Evolutionary conservation across 2,113 vertebrate species (phyloP).

Genomic region (Ciconia maguari): DNA sequence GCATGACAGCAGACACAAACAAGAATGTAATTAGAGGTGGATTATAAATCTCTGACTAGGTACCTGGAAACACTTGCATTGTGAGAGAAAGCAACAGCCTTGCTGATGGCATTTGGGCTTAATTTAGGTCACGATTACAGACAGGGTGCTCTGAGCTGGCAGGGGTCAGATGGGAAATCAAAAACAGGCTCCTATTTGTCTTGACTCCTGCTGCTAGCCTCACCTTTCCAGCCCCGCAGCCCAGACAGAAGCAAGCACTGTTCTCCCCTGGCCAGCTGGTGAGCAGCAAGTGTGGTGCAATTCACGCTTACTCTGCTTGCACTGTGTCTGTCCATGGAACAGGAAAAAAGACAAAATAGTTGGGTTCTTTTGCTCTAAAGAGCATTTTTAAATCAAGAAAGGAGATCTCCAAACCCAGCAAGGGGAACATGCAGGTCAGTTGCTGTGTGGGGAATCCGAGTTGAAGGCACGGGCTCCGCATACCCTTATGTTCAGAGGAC

Average conservation of each 20-base stretch:
- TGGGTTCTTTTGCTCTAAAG: not conserved
- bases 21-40: slow-evolving; percentile 62
- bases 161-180: slow-evolving; percentile 64
- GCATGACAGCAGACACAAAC: slow-evolving; percentile 59
- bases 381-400: not conserved
- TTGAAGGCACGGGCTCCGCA: not conserved
- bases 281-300: slow-evolving; percentile 36
- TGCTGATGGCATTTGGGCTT: slow-evolving; percentile 46
- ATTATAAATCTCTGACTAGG: slow-evolving; percentile 62
- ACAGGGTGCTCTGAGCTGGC: slow-evolving; percentile 59
- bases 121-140: slow-evolving; percentile 48
- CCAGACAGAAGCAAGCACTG: slow-evolving; percentile 62
- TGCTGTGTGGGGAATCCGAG: not conserved
- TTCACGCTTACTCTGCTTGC: not conserved
- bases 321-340: not conserved
- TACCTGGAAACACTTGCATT: slow-evolving; percentile 49
- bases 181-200: slow-evolving; percentile 65
- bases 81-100: slow-evolving; percentile 33
- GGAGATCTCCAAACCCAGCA: not conserved
- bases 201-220: slow-evolving; percentile 57
- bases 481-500: not conserved
- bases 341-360: not conserved
- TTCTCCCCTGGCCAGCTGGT: slow-evolving; percentile 53
- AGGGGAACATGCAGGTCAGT: not conserved
- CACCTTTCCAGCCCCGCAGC: slow-evolving; percentile 31